A percentile compares a stretch with the other conserved stretches of the same genome.
phyloP scores from a whole-genome alignment of 2,113 vertebrate genomes.

The Pristiophorus japonicus region DNA sequence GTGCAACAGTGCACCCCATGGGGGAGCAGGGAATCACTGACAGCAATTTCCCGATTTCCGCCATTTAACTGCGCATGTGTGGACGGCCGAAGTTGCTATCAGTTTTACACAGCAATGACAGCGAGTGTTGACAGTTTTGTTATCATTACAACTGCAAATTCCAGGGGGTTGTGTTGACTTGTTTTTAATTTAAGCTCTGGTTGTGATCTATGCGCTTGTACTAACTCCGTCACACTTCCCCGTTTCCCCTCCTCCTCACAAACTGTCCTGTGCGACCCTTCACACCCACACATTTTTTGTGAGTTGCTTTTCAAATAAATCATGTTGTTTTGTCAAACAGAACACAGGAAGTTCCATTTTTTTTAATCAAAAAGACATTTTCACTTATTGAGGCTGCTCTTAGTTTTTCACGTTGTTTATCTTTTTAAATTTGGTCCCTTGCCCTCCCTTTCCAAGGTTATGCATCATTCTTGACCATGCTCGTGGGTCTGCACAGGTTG shows the following conservation, averaged over 20 bases:
- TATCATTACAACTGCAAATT: too few relatives aligned
- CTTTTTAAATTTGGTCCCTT: neutral
- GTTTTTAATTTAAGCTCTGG: neutral
- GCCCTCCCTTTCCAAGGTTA: neutral
- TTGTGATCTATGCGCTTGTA: too few relatives aligned
- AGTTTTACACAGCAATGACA: too few relatives aligned
- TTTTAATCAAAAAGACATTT: neutral
- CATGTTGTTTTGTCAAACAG: neutral
- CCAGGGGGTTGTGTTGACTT: neutral
- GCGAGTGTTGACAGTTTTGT: too few relatives aligned
- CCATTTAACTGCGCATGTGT: too few relatives aligned
- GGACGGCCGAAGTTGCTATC: too few relatives aligned
- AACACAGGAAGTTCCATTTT: neutral
- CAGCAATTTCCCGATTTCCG: too few relatives aligned
- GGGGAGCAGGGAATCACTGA: too few relatives aligned
- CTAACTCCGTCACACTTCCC: neutral
- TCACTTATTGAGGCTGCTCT: neutral
- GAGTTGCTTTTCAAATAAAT: neutral
- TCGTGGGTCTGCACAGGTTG: neutral
- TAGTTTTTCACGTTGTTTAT: neutral
- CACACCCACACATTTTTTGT: neutral
- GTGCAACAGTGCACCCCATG: too few relatives aligned
- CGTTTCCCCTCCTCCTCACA: neutral
- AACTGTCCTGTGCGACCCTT: neutral
- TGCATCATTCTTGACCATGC: neutral